Conservation (phyloP, 2,888 invertebrate genomes). For the Abrostola tripartita region DNA sequence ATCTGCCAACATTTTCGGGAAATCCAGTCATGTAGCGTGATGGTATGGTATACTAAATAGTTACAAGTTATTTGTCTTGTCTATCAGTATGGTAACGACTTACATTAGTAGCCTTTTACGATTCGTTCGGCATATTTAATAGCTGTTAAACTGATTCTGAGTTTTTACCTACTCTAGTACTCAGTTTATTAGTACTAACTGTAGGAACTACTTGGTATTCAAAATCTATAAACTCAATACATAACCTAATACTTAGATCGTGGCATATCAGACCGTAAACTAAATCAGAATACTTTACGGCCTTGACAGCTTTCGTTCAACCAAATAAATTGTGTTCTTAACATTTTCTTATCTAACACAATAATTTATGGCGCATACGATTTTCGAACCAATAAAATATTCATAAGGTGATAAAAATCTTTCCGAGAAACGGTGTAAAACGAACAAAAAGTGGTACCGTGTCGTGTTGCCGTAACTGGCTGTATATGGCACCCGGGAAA, state of each 20-base stretch:
- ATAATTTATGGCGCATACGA: slow-evolving; percentile 65
- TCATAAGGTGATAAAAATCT: slow-evolving; percentile 74
- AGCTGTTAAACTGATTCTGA: too few relatives aligned
- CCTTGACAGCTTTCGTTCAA: slow-evolving; percentile 27
- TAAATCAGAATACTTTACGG: slow-evolving; percentile 34
- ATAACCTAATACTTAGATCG: neutral
- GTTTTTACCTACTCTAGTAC: too few relatives aligned
- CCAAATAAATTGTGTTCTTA: slow-evolving; percentile 44
- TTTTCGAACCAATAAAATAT: slow-evolving; percentile 70
- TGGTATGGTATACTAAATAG: neutral
- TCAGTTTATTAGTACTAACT: too few relatives aligned
- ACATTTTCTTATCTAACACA: slow-evolving; percentile 48
- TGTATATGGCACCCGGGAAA: slow-evolving; percentile 59
- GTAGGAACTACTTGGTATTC: too few relatives aligned
- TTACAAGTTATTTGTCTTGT: neutral
- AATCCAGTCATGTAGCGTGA: neutral
- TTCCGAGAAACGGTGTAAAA: slow-evolving; percentile 64
- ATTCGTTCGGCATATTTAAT: neutral
- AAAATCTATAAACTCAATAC: too few relatives aligned
- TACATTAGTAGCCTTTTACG: too few relatives aligned
- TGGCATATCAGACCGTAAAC: slow-evolving; percentile 8
- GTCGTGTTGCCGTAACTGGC: slow-evolving; percentile 59
- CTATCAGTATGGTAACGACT: neutral
- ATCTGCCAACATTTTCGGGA: neutral
- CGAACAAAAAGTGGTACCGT: slow-evolving; percentile 57